Evolutionary conservation across 2,888 invertebrate species (phyloP), one percentile per base, ranked within the genome.

Genomic region (Zygothrica quintamaculata): DNA sequence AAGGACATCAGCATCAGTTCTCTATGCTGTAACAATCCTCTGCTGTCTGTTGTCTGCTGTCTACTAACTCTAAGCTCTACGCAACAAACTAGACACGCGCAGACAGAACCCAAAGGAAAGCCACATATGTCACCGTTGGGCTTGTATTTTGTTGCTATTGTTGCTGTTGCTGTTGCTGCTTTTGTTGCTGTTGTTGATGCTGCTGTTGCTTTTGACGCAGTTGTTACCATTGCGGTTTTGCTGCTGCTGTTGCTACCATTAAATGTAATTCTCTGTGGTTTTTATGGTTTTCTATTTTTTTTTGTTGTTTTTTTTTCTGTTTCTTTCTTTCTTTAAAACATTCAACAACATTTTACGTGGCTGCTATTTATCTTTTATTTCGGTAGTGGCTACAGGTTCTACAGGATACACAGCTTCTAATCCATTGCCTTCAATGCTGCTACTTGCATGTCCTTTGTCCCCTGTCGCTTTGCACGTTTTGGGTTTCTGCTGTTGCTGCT

Each of bases 361-460:
- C 85, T 87, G 87, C 85, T 81, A 87, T 84, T 84, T 84, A 84
- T 84, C 82, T 87, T 87, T 87, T 84, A 79, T 84, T 86, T 77
- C 71, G 77, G 52, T 65, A 77, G 71, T 58, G 65, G 52, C 74
- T 67, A 57, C 61, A 40, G 13, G 5, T 36, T n/a, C 9, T n/a
- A 26, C 39, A 7, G 31, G 33, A 33, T 26, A 5, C 29, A 37
- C 44, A 50, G 36, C 29, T 31, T 15, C 26, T 6, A 1, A 40
- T 42, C 43, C 29, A 5, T 13, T 9, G 5, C 6, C 9, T 15
- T 11, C 5, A 11, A 15, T 66, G 37, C 40, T 51, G 52, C 57
- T 77, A 13, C 50, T 64, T 36, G 51, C 55, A 40, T 74, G 74
- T 64, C 40, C 58, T 51, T 58, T 55, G 75, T n/a, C n/a, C 58